Evolutionary conservation across 2,113 vertebrate species (phyloP), one percentile per base, ranked within the genome.

Genomic region (Xyrauchen texanus): DNA sequence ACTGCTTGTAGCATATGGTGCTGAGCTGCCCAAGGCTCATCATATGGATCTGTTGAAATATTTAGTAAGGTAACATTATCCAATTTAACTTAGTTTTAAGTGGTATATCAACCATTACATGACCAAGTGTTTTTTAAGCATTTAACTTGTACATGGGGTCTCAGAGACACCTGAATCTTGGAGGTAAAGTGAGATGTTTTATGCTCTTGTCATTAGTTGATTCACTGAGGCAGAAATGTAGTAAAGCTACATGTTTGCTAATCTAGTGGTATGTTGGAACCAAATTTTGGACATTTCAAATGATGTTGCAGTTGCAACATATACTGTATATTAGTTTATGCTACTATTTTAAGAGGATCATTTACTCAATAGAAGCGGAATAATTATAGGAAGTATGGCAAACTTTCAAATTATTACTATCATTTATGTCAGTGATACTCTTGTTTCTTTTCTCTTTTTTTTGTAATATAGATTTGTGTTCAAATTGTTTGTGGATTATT

Each of bases 311-410:
- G 60, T 78, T 87, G 84, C 78, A 86, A 82, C 80, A 47, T 78
- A 49, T 82, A n/a, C n/a, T n/a, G n/a, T n/a, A 82, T 90, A 87
- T 91, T 89, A 78, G 49, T 68, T 67, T 90, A 90, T 90, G 21
- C 12, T 46, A 52, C 44, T 75, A n/a, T 53, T 49, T 45, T 34
- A 53, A 76, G 34, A 53, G 12, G 16, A 65, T 64, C 0, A 52
- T 74, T 74, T 76, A 65, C 15, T 60, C 5, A 58, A 47, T 74
- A 42, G 49, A 45, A 45, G 13, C 53, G 60, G 62, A 21, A 15
- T 65, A 16, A 65, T 65, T 11, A 65, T 7, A 16, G 55, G n/a
- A 58, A 15, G 15, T 15, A 58, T n/a, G 15, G n/a, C 51, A 76
- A 52, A 34, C 21, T 34, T 46, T 51, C 15, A 61, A 66, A 65